Conservation (phyloP, 2,888 invertebrate species). For the Drosophila infuscata region DNA sequence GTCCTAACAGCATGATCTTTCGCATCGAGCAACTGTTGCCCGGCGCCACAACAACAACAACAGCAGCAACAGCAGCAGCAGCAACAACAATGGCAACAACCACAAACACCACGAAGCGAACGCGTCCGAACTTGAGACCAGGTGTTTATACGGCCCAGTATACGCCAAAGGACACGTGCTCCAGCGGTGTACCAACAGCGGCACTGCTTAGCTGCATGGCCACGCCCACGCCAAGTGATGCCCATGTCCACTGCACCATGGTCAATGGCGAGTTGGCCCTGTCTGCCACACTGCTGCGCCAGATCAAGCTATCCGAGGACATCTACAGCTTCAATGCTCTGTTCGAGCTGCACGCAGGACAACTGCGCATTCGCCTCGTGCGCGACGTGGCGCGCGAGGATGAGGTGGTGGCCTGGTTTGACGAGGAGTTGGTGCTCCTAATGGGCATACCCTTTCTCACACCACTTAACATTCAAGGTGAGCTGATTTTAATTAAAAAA, state of each 20-base stretch:
- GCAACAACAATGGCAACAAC: slow-evolving; percentile 16
- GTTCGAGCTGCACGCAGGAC: slow-evolving; percentile 78
- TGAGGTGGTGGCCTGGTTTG: slow-evolving; percentile 93
- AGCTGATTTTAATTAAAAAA: slow-evolving; percentile 31
- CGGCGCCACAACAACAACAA: slow-evolving; percentile 9
- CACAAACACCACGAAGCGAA: slow-evolving; percentile 45
- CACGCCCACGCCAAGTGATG: slow-evolving; percentile 44
- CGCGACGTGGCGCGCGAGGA: slow-evolving; percentile 87
- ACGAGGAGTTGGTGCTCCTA: slow-evolving; percentile 89
- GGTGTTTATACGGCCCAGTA: slow-evolving; percentile 80
- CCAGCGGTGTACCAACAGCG: slow-evolving; percentile 68
- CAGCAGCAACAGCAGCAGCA: slow-evolving; percentile 14
- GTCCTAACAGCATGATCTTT: slow-evolving; percentile 73
- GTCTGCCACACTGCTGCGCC: slow-evolving; percentile 76
- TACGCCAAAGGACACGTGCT: slow-evolving; percentile 80
- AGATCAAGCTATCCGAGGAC: slow-evolving; percentile 86
- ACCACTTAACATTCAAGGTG: slow-evolving; percentile 93
- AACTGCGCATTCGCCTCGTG: slow-evolving; percentile 83
- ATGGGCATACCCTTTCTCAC: slow-evolving; percentile 92
- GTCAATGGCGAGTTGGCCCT: slow-evolving; percentile 65
- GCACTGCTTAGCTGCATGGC: slow-evolving; percentile 67
- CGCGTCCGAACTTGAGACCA: slow-evolving; percentile 44
- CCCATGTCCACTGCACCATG: slow-evolving; percentile 63
- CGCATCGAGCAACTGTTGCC: slow-evolving; percentile 37
- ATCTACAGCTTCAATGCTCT: slow-evolving; percentile 87